Evolutionary conservation across 92 coral and sea anemone species (phyloP), one percentile per base, ranked within the genome.

Genomic region (Zoanthus sansibaricus): DNA sequence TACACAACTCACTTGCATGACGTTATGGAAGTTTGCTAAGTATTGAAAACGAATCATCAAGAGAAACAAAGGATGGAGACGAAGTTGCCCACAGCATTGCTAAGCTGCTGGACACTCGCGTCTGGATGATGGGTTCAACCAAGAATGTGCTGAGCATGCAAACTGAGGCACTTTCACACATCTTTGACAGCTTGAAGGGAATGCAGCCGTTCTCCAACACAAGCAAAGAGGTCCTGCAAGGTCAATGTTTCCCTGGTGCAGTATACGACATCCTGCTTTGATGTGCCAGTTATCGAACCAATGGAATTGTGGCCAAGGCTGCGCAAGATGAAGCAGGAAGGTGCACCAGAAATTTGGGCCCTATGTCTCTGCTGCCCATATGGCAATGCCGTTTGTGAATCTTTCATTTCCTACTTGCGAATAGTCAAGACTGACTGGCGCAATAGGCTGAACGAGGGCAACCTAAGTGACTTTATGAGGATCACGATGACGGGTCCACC

Each of bases 301-400:
- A 87, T 91, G 89, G 94, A 84, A 69, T 90, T 91, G 94, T 91
- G 94, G 89, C 87, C 94, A 88, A 78, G 83, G 82, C 86, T 91
- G 78, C 70, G 88, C 77, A 88, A 88, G 87, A 69, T 91, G 54
- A 91, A 88, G 94, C 89, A 44, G 84, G 93, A 76, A 33, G 88
- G 87, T 31, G 79, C 87, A 72, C 75, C 83, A 79, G 88, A 90
- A 87, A 90, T 90, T 75, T 90, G 84, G 84, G 64, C 52, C 56
- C 90, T 82, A 71, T 90, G 93, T 86, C 88, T 90, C 88, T 90
- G 90, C 83, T 90, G 90, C 86, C 90, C 86, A 71, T 90, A 90
- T 7, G 90, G 93, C 93, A 82, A 82, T 55, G 90, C 93, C 7
- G 87, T 90, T 56, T 90, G 93, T 30, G 86, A 82, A 82, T 90